A percentile compares a stretch with the other conserved stretches of the same genome.
These are phyloP conservation scores for Melanotaenia maccullochi DNA, from an alignment of 2,797 vertebrate genomes.

Conservation along the genomic window DNA sequence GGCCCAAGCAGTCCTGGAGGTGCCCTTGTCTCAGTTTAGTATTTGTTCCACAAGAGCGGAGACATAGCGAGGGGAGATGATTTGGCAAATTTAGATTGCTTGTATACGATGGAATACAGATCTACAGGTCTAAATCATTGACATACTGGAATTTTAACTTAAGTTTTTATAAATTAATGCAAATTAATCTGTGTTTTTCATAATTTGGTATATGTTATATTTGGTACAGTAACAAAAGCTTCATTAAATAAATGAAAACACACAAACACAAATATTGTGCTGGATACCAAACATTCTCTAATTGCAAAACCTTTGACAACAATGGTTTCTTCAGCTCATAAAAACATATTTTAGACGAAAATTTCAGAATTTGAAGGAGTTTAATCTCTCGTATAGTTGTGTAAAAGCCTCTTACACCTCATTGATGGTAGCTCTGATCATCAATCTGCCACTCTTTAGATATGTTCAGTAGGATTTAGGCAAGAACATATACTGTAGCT, in stretches of 20 bases:
- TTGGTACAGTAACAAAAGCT: background rate
- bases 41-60: constrained; percentile 79
- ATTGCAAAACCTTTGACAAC: background rate
- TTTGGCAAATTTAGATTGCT: constrained; percentile 69
- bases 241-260: background rate
- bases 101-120: constrained; percentile 38
- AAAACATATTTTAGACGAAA: no score
- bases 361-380: background rate
- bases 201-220: background rate
- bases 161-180: background rate
- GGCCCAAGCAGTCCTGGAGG: constrained; percentile 79
- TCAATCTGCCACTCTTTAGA: no score
- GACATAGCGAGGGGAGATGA: constrained; percentile 52
- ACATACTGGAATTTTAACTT: background rate
- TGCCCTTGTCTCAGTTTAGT: constrained; percentile 81
- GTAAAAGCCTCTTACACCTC: background rate
- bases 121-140: background rate
- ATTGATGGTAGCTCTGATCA: background rate
- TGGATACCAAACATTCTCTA: background rate
- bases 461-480: no score
- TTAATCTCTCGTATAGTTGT: background rate
- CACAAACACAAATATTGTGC: background rate
- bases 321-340: background rate
- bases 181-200: background rate
- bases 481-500: no score